Base-by-base conservation (phyloP, 2,113 vertebrate genomes). In the Cyprinodon brontotheroides region DNA sequence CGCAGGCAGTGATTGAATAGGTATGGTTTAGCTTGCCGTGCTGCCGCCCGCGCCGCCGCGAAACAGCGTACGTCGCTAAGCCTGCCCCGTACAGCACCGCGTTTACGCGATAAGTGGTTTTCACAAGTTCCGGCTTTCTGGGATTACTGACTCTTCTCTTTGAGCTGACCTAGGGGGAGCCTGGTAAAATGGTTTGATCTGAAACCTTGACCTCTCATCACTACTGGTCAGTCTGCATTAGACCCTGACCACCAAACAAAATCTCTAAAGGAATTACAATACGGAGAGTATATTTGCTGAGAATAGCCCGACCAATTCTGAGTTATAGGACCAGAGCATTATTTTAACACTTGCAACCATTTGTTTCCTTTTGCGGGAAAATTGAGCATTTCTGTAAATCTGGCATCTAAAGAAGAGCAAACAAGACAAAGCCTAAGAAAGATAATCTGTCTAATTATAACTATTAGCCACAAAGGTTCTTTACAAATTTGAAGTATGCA, bases 131-230 rank as follows among this genome's bases (percentile, higher is more conserved):
- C n/a, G n/a, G 69, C 72, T 84, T 73, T 71, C 6, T 4, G 39
- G 83, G 85, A 87, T 89, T 85, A 86, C 72, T 4, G 38, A 57
- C 70, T 77, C 82, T 87, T 68, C 76, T 73, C 69, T 84, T 81
- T 84, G 67, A 87, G 70, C 78, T 65, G 77, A 89, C 79, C 81
- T 80, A 62, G 48, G 36, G 20, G 67, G 77, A 83, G 68, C 75
- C 37, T 4, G 29, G 66, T 17, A 78, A 82, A 86, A 89, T 66
- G 77, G 78, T 81, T 87, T 86, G 87, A 88, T 79, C 82, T 77
- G 63, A 65, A 81, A 87, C 62, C 67, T 29, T 22, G 61, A 80
- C 81, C 75, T 65, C 66, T 73, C 70, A 77, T 72, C 72, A 14
- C 65, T 17, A 65, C 70, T 15, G 79, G 63, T 63, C 72, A 77